phyloP scores from a whole-genome alignment of 2,797 vertebrate genomes.

The Acrossocheilus fasciatus region DNA sequence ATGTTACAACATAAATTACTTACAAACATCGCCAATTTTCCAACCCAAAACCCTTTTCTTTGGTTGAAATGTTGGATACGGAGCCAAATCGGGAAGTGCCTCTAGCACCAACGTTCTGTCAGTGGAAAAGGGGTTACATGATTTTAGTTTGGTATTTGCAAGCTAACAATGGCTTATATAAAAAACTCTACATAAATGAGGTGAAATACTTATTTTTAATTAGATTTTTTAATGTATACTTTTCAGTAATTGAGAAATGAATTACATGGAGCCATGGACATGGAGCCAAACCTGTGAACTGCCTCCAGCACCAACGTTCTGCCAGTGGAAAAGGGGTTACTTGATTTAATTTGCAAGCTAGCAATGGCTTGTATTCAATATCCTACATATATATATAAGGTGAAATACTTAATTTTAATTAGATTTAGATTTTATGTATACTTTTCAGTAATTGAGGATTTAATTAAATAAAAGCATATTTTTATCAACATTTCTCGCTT shows the following conservation, averaged over 20 bases:
- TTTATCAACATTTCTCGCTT: neutral
- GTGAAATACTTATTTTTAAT: neutral
- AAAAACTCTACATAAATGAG: no score
- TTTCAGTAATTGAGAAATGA: neutral
- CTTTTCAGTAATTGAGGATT: neutral
- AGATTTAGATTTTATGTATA: neutral
- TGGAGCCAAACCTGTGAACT: neutral
- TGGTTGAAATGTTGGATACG: neutral
- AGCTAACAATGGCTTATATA: neutral
- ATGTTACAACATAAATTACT: constrained; percentile 5
- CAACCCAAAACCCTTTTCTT: constrained; percentile 20
- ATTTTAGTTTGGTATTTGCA: neutral
- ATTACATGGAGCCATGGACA: neutral
- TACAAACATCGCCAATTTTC: constrained; percentile 15
- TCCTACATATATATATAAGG: no score
- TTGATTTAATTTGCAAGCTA: neutral
- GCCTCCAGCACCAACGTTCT: neutral
- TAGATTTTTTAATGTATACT: neutral
- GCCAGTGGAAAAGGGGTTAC: constrained; percentile 17
- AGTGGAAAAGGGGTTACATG: constrained; percentile 6
- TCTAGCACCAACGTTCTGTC: neutral
- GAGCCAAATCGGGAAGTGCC: neutral
- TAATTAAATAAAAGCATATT: neutral
- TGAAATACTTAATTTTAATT: neutral
- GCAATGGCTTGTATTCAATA: neutral